A percentile compares a stretch with the other conserved stretches of the same genome.
Conservation (phyloP, 2,888 invertebrate species). For the Nomada hirtipes region DNA sequence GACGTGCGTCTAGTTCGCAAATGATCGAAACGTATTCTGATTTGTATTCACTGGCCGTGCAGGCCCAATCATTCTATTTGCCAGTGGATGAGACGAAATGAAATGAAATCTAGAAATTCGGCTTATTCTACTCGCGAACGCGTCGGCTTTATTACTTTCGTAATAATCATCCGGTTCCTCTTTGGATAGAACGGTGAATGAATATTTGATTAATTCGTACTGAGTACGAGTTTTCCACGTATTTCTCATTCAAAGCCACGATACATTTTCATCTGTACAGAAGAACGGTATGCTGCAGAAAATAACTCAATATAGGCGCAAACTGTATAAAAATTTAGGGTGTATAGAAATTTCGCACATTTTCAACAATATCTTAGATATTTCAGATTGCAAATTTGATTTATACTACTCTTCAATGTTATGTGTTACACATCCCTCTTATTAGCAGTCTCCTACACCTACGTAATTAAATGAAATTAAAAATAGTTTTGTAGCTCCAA, state of each 20-base stretch:
- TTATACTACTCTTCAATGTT: too few relatives aligned
- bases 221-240: slow-evolving; percentile 7
- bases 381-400: too few relatives aligned
- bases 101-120: slow-evolving; percentile 71
- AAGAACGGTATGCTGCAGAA: not conserved
- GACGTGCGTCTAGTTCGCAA: slow-evolving; percentile 51
- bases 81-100: slow-evolving; percentile 65
- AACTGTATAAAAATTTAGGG: too few relatives aligned
- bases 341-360: too few relatives aligned
- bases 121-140: slow-evolving; percentile 63
- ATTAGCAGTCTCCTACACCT: too few relatives aligned
- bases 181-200: slow-evolving; percentile 45
- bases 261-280: not conserved
- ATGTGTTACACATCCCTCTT: too few relatives aligned
- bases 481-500: too few relatives aligned
- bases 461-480: too few relatives aligned
- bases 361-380: too few relatives aligned
- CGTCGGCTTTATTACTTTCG: slow-evolving; percentile 70
- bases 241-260: not conserved
- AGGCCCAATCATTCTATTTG: slow-evolving; percentile 68
- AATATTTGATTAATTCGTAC: slow-evolving; percentile 46
- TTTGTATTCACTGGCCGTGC: slow-evolving; percentile 66
- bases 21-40: slow-evolving; percentile 64
- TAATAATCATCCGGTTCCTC: slow-evolving; percentile 59
- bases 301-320: too few relatives aligned